Evolutionary conservation across 2,797 vertebrate genomes (phyloP).

Genomic region (Knipowitschia caucasica): DNA sequence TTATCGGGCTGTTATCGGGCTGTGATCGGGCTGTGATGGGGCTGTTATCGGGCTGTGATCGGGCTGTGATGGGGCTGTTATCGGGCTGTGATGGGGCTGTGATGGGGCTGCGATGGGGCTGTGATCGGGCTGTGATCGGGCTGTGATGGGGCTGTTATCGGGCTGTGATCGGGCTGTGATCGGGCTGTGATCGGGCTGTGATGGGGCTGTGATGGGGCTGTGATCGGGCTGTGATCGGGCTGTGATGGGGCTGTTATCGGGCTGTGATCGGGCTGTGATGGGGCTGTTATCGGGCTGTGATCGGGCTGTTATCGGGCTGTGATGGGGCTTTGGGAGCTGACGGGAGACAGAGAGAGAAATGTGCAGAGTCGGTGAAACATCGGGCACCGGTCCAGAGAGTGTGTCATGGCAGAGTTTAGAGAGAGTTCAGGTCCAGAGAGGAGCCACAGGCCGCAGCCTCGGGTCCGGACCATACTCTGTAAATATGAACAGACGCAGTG

Average conservation of each 20-base stretch:
- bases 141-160: conserved; percentile 40
- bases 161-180: conserved; percentile 36
- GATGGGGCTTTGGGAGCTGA: conserved; percentile 33
- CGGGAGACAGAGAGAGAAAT: conserved; percentile 55
- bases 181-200: conserved; percentile 35
- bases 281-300: too few relatives aligned
- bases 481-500: conserved; percentile 44
- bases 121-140: conserved; percentile 33
- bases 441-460: conserved; percentile 40
- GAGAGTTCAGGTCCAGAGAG: conserved; percentile 55
- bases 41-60: conserved; percentile 30
- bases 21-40: conserved; percentile 37
- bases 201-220: conserved; percentile 40
- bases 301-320: too few relatives aligned
- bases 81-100: too few relatives aligned
- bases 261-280: too few relatives aligned
- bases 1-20: too few relatives aligned
- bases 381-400: conserved; percentile 57
- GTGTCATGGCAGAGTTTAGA: conserved; percentile 61
- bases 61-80: too few relatives aligned
- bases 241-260: conserved; percentile 39
- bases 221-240: conserved; percentile 32
- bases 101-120: too few relatives aligned
- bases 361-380: conserved; percentile 64
- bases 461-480: conserved; percentile 24